Conservation (phyloP, 2,113 vertebrate genomes). For the Bostrychus sinensis region DNA sequence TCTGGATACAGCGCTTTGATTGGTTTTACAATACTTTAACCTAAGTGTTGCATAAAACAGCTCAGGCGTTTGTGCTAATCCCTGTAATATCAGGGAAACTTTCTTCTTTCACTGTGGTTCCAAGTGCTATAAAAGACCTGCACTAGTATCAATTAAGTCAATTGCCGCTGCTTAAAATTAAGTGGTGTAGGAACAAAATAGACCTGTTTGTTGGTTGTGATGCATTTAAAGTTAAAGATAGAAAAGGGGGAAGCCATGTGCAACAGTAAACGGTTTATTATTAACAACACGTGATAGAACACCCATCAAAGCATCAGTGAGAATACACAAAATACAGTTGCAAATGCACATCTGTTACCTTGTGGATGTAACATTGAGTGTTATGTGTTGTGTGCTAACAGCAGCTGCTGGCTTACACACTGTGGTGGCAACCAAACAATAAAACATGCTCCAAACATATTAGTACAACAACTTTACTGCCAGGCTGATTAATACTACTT, state of each 20-base stretch:
- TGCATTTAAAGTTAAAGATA: not conserved
- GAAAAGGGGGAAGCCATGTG: not conserved
- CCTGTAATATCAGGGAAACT: not conserved
- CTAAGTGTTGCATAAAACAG: constrained; percentile 12
- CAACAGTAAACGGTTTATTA: constrained; percentile 1
- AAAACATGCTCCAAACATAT: not conserved
- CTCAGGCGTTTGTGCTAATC: not conserved
- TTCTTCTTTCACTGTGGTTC: not conserved
- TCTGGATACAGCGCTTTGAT: not conserved
- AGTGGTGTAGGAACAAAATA: not conserved
- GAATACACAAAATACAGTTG: too few species aligned
- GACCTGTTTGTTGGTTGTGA: not conserved
- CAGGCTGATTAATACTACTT: too few species aligned
- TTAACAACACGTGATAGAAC: not conserved
- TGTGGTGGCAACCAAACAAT: not conserved
- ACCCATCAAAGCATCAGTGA: not conserved
- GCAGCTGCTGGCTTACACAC: not conserved
- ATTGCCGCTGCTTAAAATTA: not conserved
- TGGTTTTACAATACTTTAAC: not conserved
- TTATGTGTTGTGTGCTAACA: not conserved
- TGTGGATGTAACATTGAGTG: not conserved
- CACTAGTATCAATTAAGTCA: not conserved
- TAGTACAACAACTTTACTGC: too few species aligned
- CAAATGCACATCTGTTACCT: too few species aligned
- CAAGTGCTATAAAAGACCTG: not conserved